Evolutionary conservation across 2,888 invertebrate genomes (phyloP).

Genomic region (Leptopilina syphax): DNA sequence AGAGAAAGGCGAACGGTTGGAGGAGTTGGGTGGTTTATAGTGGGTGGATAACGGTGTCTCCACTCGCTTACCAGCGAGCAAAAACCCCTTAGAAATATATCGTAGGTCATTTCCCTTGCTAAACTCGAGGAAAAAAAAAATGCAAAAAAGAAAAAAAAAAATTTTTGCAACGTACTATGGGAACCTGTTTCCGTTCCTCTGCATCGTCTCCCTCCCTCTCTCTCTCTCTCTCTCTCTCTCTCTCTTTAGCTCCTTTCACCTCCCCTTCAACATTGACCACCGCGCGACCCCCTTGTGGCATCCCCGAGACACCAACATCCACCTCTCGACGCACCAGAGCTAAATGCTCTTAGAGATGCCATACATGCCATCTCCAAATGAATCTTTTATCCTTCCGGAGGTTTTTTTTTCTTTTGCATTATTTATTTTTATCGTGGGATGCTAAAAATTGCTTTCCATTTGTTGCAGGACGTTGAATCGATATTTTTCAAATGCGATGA

Average conservation of each 20-base stretch:
- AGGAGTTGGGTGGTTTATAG: conserved; percentile 41
- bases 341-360: conserved; percentile 46
- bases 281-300: conserved; percentile 47
- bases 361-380: neutral
- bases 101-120: conserved; percentile 76
- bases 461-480: too few species aligned
- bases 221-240: too few species aligned
- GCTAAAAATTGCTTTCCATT: too few species aligned
- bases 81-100: conserved; percentile 75
- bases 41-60: conserved; percentile 65
- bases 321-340: conserved; percentile 44
- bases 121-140: conserved; percentile 71
- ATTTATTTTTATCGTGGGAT: too few species aligned
- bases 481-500: too few species aligned
- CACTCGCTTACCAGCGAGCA: conserved; percentile 65
- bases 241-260: too few species aligned
- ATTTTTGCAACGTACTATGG: conserved; percentile 63
- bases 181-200: conserved; percentile 54
- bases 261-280: neutral
- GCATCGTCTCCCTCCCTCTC: neutral
- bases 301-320: conserved; percentile 44
- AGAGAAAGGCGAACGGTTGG: conserved; percentile 10
- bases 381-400: neutral
- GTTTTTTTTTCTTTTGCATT: too few species aligned
- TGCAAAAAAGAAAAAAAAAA: conserved; percentile 55